phyloP scores from a whole-genome alignment of 2,888 invertebrate genomes.

The Thymelicus sylvestris region DNA sequence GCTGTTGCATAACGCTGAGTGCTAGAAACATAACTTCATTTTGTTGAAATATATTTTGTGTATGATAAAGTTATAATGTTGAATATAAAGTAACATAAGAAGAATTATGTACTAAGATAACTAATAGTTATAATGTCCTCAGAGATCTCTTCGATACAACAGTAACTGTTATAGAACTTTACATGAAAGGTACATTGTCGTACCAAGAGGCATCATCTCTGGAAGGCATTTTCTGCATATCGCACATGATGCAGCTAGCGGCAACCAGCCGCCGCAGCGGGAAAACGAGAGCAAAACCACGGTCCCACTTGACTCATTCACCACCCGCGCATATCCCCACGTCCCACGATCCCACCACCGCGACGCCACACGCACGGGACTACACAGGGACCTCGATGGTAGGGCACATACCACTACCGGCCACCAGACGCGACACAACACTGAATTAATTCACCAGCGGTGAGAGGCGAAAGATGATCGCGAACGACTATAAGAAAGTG shows the following conservation, averaged over 20 bases:
- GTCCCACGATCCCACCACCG: constrained; percentile 73
- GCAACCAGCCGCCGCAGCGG: constrained; percentile 57
- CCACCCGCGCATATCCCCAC: constrained; percentile 68
- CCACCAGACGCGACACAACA: constrained; percentile 73
- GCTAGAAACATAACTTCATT: constrained; percentile 21
- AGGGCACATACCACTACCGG: constrained; percentile 79
- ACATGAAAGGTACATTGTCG: constrained; percentile 47
- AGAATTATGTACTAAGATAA: neutral
- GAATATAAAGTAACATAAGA: no score
- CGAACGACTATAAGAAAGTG: constrained; percentile 74
- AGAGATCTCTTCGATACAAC: neutral
- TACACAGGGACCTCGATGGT: constrained; percentile 73
- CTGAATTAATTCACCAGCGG: constrained; percentile 68
- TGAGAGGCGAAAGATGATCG: constrained; percentile 78
- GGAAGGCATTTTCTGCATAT: constrained; percentile 80
- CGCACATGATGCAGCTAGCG: constrained; percentile 67
- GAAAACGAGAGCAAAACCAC: constrained; percentile 63
- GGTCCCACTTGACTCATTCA: constrained; percentile 70
- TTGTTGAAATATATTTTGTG: constrained; percentile 13
- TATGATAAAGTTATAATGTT: no score
- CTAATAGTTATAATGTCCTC: neutral
- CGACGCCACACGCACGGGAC: constrained; percentile 67
- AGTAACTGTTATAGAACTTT: constrained; percentile 27
- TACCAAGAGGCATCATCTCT: constrained; percentile 79
- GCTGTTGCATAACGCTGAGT: constrained; percentile 28